Evolutionary conservation across 2,797 vertebrate genomes (phyloP).

Genomic region (Pyrocephalus nanus): DNA sequence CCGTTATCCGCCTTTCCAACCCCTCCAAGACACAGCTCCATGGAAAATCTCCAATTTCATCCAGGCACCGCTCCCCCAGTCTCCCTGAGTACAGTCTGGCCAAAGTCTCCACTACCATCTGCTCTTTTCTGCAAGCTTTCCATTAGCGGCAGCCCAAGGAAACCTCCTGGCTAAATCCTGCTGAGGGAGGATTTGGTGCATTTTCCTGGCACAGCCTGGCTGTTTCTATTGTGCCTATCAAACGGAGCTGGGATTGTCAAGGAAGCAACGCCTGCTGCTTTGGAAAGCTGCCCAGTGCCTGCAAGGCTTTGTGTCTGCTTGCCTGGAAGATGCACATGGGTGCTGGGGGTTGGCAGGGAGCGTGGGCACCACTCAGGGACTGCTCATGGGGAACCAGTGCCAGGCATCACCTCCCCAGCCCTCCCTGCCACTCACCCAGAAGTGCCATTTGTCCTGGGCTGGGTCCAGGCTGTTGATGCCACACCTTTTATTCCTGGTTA

Average conservation of each 20-base stretch:
- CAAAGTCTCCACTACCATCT: background rate
- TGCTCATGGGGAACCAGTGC: background rate
- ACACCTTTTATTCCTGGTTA: conserved; percentile 29
- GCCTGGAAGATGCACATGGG: background rate
- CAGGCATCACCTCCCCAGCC: background rate
- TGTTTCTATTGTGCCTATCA: background rate
- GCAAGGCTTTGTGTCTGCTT: background rate
- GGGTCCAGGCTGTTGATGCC: background rate
- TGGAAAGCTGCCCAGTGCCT: background rate
- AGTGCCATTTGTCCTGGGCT: background rate
- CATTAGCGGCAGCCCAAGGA: background rate
- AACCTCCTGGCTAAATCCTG: conserved; percentile 12
- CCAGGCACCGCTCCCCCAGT: background rate
- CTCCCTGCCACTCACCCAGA: background rate
- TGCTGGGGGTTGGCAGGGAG: background rate
- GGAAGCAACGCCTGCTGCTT: background rate
- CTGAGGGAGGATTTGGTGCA: background rate
- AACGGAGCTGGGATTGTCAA: background rate
- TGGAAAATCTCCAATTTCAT: background rate
- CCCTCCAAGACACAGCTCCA: background rate
- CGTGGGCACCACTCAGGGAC: background rate
- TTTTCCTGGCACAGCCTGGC: background rate
- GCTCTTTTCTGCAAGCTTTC: conserved; percentile 44
- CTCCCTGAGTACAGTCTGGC: background rate
- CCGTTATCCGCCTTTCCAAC: background rate